A percentile compares a stretch with the other conserved stretches of the same genome.
These are phyloP conservation scores for Hoplostethus mediterraneus DNA, from an alignment of 2,797 vertebrate genomes.

Conservation along the genomic window DNA sequence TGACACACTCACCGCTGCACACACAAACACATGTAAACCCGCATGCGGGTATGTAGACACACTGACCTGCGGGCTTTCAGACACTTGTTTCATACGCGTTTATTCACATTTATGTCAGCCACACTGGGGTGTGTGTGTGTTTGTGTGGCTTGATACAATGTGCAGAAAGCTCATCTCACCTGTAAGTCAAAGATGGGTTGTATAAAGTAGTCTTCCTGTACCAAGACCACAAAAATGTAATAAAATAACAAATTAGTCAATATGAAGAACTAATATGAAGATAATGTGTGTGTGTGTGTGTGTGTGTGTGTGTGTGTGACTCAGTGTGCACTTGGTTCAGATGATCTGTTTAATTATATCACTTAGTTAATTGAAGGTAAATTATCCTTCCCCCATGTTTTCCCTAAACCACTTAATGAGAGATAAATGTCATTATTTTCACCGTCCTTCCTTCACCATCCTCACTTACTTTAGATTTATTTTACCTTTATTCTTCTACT, in stretches of 20 bases:
- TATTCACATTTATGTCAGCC: background rate
- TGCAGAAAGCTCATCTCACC: background rate
- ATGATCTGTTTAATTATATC: background rate
- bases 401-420: background rate
- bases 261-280: conserved; percentile 1
- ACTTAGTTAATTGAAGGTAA: background rate
- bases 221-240: background rate
- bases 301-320: conserved; percentile 2
- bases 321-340: background rate
- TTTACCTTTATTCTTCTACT: no score
- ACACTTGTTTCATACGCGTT: background rate
- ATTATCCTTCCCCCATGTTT: background rate
- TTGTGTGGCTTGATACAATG: background rate
- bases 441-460: background rate
- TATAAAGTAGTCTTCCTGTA: background rate
- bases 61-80: no score
- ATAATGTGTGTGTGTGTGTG: conserved; percentile 10
- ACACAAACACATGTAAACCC: background rate
- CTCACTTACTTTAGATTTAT: no score
- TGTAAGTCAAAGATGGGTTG: background rate
- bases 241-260: conserved; percentile 1
- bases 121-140: background rate
- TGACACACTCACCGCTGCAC: background rate
- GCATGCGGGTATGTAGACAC: no score
- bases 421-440: background rate